A percentile compares a stretch with the other conserved stretches of the same genome.
phyloP scores from a whole-genome alignment of 2,113 vertebrate genomes.

The Ceyx margarethae region DNA sequence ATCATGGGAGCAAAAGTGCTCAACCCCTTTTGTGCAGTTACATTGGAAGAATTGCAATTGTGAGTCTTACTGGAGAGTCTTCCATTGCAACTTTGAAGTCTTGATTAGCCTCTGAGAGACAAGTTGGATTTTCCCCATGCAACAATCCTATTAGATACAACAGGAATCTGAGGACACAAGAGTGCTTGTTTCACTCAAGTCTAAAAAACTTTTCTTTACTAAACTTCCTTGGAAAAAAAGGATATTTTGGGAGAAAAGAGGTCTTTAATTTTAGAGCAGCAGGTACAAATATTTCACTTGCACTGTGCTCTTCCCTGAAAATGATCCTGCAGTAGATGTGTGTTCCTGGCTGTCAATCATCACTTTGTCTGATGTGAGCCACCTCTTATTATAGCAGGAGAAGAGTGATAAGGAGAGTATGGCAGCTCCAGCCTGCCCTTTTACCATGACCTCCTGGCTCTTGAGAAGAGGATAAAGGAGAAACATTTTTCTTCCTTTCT shows the following conservation, averaged over 20 bases:
- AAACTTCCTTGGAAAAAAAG: neutral
- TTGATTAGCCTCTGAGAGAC: neutral
- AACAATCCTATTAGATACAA: neutral
- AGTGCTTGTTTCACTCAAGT: neutral
- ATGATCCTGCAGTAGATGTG: neutral
- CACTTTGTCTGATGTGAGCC: neutral
- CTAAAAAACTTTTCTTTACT: neutral
- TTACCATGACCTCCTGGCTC: neutral
- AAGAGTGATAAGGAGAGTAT: neutral
- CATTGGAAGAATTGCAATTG: neutral
- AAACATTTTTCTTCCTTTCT: neutral
- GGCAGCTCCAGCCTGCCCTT: neutral
- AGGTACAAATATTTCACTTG: neutral
- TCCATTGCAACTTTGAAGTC: neutral
- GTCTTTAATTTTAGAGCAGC: neutral
- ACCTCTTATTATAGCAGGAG: neutral
- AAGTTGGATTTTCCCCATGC: neutral
- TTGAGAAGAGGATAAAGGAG: neutral
- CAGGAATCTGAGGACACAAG: neutral
- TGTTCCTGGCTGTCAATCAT: neutral
- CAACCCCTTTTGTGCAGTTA: neutral
- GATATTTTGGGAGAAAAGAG: neutral
- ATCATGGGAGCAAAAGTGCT: neutral
- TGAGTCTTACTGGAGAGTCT: neutral
- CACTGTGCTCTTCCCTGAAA: neutral